A percentile compares a stretch with the other conserved stretches of the same genome.
Evolutionary conservation across 2,113 vertebrate genomes (phyloP).

Genomic region (Baryphthengus martii): DNA sequence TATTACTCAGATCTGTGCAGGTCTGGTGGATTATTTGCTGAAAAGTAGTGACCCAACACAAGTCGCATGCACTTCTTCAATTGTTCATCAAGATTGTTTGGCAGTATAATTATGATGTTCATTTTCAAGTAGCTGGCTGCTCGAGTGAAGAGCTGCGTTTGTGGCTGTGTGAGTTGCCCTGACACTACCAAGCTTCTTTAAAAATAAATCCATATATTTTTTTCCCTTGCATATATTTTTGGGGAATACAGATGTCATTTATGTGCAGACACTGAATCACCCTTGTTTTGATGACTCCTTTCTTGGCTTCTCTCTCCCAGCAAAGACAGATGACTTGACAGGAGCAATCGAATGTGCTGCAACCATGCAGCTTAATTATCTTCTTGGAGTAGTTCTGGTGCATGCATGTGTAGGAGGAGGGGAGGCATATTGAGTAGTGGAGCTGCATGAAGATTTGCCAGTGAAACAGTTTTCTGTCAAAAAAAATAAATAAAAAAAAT

Average conservation of each 20-base stretch:
- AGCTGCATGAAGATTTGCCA: conserved; percentile 3
- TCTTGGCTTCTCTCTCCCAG: neutral
- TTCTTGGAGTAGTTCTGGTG: neutral
- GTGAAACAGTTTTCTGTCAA: neutral
- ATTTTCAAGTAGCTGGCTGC: neutral
- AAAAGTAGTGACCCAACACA: neutral
- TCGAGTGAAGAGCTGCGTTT: neutral
- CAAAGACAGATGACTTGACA: neutral
- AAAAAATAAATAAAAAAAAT: neutral
- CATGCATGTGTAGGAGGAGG: neutral
- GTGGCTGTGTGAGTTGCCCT: neutral
- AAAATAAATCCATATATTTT: neutral
- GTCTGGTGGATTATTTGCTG: neutral
- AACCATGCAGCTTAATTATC: neutral
- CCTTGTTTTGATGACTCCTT: neutral
- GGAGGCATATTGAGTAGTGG: neutral
- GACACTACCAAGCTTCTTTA: neutral
- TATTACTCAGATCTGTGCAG: neutral
- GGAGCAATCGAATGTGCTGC: neutral
- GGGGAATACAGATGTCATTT: neutral
- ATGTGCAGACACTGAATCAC: neutral
- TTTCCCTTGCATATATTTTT: neutral
- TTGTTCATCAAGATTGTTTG: neutral
- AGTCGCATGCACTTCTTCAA: neutral
- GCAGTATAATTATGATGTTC: fast-evolving